Conservation (phyloP, 1,140 invertebrate genomes). For the Hirudo medicinalis region DNA sequence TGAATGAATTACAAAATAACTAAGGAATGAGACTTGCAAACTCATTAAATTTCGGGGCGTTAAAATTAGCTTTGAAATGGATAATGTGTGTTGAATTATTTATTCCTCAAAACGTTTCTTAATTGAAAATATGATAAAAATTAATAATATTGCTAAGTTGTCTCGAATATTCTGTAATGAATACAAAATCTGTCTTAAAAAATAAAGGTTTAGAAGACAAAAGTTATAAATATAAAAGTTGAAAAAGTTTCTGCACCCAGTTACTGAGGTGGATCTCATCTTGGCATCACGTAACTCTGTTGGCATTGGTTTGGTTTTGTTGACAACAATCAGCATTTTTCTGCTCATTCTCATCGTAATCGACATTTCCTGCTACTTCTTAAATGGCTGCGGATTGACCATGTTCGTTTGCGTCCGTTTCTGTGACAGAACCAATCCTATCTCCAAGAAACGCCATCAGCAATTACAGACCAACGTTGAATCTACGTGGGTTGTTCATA, state of each 20-base stretch:
- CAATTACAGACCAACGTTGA: constrained; percentile 9
- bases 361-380: constrained; percentile 61
- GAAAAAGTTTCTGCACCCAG: not conserved
- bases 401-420: constrained; percentile 25
- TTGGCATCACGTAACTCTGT: constrained; percentile 6
- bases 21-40: too few species aligned
- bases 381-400: constrained; percentile 40
- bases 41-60: too few species aligned
- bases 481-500: not conserved
- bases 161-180: not conserved
- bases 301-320: constrained; percentile 48
- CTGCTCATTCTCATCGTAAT: constrained; percentile 60
- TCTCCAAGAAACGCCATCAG: not conserved
- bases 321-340: constrained; percentile 58
- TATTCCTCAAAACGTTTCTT: not conserved
- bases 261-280: not conserved
- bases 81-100: too few species aligned
- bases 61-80: too few species aligned
- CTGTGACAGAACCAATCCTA: constrained; percentile 17
- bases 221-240: not conserved
- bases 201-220: not conserved
- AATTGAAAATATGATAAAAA: not conserved
- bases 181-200: not conserved
- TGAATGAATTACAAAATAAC: too few species aligned
- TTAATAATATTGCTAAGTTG: not conserved